A percentile compares a stretch with the other conserved stretches of the same genome.
phyloP scores from a whole-genome alignment of 1,140 invertebrate genomes.

The Trichogramma pretiosum region DNA sequence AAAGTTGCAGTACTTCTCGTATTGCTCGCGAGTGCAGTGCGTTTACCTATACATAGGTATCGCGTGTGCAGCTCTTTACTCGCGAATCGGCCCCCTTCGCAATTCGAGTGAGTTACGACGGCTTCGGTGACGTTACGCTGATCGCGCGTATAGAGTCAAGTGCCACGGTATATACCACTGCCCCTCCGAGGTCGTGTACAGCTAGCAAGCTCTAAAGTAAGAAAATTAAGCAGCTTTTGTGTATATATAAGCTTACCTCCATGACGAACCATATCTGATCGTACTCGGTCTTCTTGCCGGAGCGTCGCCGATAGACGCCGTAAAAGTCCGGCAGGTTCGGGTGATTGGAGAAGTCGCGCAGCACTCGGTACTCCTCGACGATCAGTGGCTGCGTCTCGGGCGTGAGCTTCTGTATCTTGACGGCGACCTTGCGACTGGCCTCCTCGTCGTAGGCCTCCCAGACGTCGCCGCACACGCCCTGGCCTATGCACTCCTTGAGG shows the following conservation, averaged over 20 bases:
- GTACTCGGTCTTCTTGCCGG: slow-evolving; percentile 45
- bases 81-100: slow-evolving; percentile 1
- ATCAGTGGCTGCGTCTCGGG: slow-evolving; percentile 61
- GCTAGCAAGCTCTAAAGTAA: too few species aligned
- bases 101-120: neutral
- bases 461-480: slow-evolving; percentile 68
- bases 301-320: slow-evolving; percentile 66
- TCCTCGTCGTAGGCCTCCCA: slow-evolving; percentile 66
- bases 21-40: slow-evolving; percentile 9
- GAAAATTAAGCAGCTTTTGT: too few species aligned
- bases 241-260: slow-evolving; percentile 57
- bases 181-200: too few species aligned
- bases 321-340: slow-evolving; percentile 77
- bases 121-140: neutral
- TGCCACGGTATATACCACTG: too few species aligned
- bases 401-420: slow-evolving; percentile 71
- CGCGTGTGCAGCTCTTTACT: slow-evolving; percentile 6
- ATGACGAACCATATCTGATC: slow-evolving; percentile 84
- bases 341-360: slow-evolving; percentile 67
- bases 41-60: too few species aligned
- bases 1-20: too few species aligned
- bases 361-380: slow-evolving; percentile 76
- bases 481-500: slow-evolving; percentile 58
- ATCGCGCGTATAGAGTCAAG: neutral
- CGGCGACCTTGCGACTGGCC: slow-evolving; percentile 61